Base-by-base conservation (phyloP, 2,888 invertebrate species). In the Bruchidius siliquastri region DNA sequence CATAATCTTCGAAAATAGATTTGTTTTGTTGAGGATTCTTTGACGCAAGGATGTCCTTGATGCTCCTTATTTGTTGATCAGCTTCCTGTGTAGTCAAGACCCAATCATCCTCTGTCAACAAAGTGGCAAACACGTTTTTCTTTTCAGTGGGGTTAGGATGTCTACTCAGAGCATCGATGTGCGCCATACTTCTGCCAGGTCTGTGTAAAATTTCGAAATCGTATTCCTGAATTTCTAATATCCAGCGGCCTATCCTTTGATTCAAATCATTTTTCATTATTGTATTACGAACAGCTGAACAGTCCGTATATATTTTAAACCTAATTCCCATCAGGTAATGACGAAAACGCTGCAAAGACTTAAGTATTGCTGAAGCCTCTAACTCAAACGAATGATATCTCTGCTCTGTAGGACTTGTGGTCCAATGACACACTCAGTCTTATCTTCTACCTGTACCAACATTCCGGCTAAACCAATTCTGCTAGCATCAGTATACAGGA, bases 321-420 rank as follows among this genome's bases (percentile, higher is more conserved):
- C 68, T 20, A n/a, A 20, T 67, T 18, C 71, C 71, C 21, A 71
- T 22, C 67, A 71, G 20, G 67, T 73, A 73, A 68, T 67, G 26
- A 18, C 70, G 72, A 30, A 71, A 71, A 10, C 30, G 70, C 20
- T 69, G 22, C 21, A 74, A 8, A n/a, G 30, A 22, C 22, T 30
- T 68, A 22, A 72, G 49, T 67, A 72, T 74, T 18, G 74, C 72
- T 21, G 70, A 71, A 49, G 67, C 21, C 72, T 77, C 76, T 21
- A 76, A 71, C 30, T 77, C 77, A 67, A 77, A 78, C n/a, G 78
- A 78, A 74, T 76, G 74, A 72, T 73, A 76, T 10, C 72, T 73
- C 72, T 78, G 67, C 69, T 77, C 75, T 0, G 21, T 26, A 18
- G 20, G 13, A 20, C 66, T 73, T 18, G 77, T 78, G 22, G 75